Evolutionary conservation across 1,140 invertebrate genomes (phyloP).

Genomic region (Drosophila ohnishii): DNA sequence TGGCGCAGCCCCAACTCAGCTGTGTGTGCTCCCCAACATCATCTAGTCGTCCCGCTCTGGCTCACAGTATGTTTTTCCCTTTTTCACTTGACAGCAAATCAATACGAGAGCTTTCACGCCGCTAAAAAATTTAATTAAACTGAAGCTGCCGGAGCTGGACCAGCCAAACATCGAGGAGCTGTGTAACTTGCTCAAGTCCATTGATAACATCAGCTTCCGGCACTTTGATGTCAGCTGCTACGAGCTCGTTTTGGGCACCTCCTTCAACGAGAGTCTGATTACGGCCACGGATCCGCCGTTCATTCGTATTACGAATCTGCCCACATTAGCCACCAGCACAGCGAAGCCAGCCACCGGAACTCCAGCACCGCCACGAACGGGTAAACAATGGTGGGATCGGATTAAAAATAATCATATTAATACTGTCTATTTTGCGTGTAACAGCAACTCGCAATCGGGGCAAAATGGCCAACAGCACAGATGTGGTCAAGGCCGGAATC

Average conservation of each 20-base stretch:
- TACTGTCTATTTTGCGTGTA: not conserved
- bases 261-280: slow-evolving; percentile 80
- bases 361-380: slow-evolving; percentile 52
- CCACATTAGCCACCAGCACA: slow-evolving; percentile 30
- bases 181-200: slow-evolving; percentile 69
- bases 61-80: slow-evolving; percentile 21
- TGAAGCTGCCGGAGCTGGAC: slow-evolving; percentile 75
- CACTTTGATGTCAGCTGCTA: slow-evolving; percentile 78
- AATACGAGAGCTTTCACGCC: slow-evolving; percentile 79
- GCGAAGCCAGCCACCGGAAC: slow-evolving; percentile 21
- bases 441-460: slow-evolving; percentile 59
- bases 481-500: slow-evolving; percentile 55
- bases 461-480: slow-evolving; percentile 55
- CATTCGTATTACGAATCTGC: slow-evolving; percentile 36
- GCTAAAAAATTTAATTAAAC: slow-evolving; percentile 73
- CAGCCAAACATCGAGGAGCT: slow-evolving; percentile 66
- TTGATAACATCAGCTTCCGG: slow-evolving; percentile 77
- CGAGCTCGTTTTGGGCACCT: slow-evolving; percentile 70
- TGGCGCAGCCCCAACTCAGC: slow-evolving; percentile 14
- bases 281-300: slow-evolving; percentile 61
- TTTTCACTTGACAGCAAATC: slow-evolving; percentile 74
- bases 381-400: slow-evolving; percentile 32
- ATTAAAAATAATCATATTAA: not conserved
- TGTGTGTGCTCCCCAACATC: not conserved
- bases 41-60: slow-evolving; percentile 56